Base-by-base conservation (phyloP, 2,113 vertebrate genomes). In the Turdus rufiventris region DNA sequence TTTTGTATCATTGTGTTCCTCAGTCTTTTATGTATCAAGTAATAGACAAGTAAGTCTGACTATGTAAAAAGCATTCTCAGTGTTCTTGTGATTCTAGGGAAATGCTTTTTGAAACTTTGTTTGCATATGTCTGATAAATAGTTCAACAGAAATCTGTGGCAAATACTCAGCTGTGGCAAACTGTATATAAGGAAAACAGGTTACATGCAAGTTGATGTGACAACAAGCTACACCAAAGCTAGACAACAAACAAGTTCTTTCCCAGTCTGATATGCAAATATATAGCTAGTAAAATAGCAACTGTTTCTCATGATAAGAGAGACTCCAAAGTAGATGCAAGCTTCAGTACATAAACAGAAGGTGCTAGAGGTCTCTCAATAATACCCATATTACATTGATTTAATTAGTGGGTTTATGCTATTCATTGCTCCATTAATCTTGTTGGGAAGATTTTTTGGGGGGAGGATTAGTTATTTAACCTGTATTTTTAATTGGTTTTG, bases 391-490 rank as follows among this genome's bases (percentile, higher is more conserved):
- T 77, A 83, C 67, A 61, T 53, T 89, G 78, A 95, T 91, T 63
- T 95, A 88, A 91, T 85, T 90, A 93, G 60, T 79, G 63, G 42
- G 11, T 94, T 95, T 93, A 77, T 83, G 42, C 67, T 88, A 28
- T 96, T 96, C 47, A 71, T 91, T 12, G 8, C 57, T 77, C 28
- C 1, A 19, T 83, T 89, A 93, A 93, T 94, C 60, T 88, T 65
- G 36, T 70, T 93, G 66, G 74, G 81, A 89, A 80, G 73, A 47
- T 54, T 95, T 96, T 87, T 71, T 83, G 10, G 28, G 45, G 53
- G 26, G 9, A 79, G 47, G 71, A 73, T 96, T 94, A 88, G 43
- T 85, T 93, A 56, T 67, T 91, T 95, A 93, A 96, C 88, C 74
- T 91, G 28, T 60, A 80, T 80, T 93, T 97, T 94, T 89, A 85